Percentiles rank a stretch among this genome's conserved stretches.
Evolutionary conservation across 2,888 invertebrate species (phyloP).

Genomic region (Meloe dianella): DNA sequence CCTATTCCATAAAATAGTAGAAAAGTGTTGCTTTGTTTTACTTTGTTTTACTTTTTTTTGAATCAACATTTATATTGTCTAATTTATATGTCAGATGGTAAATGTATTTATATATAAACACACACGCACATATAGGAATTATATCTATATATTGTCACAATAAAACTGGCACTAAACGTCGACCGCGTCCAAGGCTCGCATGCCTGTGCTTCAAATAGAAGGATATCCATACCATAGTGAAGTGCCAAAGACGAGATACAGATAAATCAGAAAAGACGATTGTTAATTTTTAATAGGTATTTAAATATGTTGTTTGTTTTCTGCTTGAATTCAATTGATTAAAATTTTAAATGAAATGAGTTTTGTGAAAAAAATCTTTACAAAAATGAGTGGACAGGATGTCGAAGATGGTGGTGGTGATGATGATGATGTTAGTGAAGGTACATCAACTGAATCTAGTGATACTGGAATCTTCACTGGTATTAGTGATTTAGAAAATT

Average conservation of each 20-base stretch:
- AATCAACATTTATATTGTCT: slow-evolving; percentile 10
- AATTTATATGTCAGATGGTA: slow-evolving; percentile 35
- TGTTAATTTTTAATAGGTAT: background rate
- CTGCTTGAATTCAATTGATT: slow-evolving; percentile 19
- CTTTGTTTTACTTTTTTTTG: slow-evolving; percentile 15
- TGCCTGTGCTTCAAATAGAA: slow-evolving; percentile 51
- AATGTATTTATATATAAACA: slow-evolving; percentile 32
- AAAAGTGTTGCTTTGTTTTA: background rate
- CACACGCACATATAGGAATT: slow-evolving; percentile 11
- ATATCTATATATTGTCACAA: slow-evolving; percentile 3
- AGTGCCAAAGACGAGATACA: slow-evolving; percentile 42
- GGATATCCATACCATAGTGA: slow-evolving; percentile 38
- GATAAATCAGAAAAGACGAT: slow-evolving; percentile 1
- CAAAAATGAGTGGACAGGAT: slow-evolving; percentile 49
- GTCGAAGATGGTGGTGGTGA: slow-evolving; percentile 47
- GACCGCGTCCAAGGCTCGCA: slow-evolving; percentile 47
- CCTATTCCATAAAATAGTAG: background rate
- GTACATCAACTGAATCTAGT: slow-evolving; percentile 49
- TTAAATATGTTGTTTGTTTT: background rate
- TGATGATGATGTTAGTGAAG: slow-evolving; percentile 51
- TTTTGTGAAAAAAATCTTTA: slow-evolving; percentile 57
- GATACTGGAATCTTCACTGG: slow-evolving; percentile 56
- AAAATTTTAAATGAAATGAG: slow-evolving; percentile 47
- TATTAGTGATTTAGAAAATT: slow-evolving; percentile 52
- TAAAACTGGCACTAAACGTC: slow-evolving; percentile 33